Percentiles rank a stretch among this genome's conserved stretches.
Conservation (phyloP, 35 echinoderm and acorn worm species). For the Apostichopus japonicus region DNA sequence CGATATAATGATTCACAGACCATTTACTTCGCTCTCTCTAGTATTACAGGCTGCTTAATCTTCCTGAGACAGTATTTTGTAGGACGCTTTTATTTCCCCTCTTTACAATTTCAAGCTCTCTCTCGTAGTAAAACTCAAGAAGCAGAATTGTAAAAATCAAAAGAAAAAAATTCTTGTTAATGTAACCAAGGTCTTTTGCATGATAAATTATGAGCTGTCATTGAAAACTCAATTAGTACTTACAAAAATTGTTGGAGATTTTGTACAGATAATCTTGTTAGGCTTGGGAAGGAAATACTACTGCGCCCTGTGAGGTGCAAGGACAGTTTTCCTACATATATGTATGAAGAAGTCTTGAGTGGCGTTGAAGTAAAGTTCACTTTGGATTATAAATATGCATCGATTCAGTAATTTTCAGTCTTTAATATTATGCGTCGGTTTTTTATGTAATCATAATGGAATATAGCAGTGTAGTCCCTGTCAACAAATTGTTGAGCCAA, state of each 20-base stretch:
- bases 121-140: not conserved
- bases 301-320: not conserved
- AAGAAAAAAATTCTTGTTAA: not conserved
- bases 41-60: not conserved
- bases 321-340: not conserved
- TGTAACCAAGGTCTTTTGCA: not conserved
- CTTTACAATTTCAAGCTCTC: not conserved
- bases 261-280: not conserved
- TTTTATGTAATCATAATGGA: no score
- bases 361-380: not conserved
- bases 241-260: not conserved
- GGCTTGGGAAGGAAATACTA: not conserved
- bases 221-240: not conserved
- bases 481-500: no score
- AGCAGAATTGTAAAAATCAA: not conserved
- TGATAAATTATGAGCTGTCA: not conserved
- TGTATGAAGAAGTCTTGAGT: not conserved
- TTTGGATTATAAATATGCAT: no score
- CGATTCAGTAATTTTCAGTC: no score
- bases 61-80: not conserved
- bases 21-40: conserved; percentile 11
- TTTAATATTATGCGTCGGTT: no score
- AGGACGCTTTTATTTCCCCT: conserved; percentile 15
- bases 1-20: conserved; percentile 25
- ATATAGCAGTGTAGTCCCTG: no score